Percentiles rank a stretch among this genome's conserved stretches.
Conservation (phyloP, 2,797 vertebrate genomes). For the Macropus fuliginosus region DNA sequence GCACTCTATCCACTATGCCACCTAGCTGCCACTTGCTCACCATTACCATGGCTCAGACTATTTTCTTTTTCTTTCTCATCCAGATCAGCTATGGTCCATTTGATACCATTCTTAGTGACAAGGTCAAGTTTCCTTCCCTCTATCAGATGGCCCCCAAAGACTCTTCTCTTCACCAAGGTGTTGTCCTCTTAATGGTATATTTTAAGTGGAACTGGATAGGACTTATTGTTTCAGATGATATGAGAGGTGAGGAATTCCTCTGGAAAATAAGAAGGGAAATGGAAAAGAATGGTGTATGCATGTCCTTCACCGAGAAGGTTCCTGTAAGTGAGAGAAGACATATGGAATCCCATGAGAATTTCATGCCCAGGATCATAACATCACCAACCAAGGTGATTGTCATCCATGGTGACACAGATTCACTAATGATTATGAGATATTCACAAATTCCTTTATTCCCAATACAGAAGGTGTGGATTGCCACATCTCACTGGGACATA, state of each 20-base stretch:
- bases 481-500: not conserved
- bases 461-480: not conserved
- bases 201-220: not conserved
- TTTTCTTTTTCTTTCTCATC: not conserved
- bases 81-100: not conserved
- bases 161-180: not conserved
- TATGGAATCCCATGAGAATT: not conserved
- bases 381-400: not conserved
- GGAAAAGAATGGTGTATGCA: not conserved
- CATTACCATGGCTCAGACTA: too few species aligned
- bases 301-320: not conserved
- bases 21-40: too few species aligned
- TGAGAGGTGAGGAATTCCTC: not conserved
- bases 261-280: not conserved
- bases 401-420: not conserved
- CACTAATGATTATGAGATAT: not conserved
- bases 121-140: not conserved
- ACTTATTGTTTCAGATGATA: not conserved
- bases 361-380: not conserved
- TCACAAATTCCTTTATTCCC: not conserved
- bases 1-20: too few species aligned
- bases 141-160: not conserved
- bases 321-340: not conserved
- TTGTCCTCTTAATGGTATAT: not conserved
- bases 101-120: not conserved